These are phyloP conservation scores for Collichthys lucidus DNA, from an alignment of 2,113 vertebrate species.

Conservation along the genomic window DNA sequence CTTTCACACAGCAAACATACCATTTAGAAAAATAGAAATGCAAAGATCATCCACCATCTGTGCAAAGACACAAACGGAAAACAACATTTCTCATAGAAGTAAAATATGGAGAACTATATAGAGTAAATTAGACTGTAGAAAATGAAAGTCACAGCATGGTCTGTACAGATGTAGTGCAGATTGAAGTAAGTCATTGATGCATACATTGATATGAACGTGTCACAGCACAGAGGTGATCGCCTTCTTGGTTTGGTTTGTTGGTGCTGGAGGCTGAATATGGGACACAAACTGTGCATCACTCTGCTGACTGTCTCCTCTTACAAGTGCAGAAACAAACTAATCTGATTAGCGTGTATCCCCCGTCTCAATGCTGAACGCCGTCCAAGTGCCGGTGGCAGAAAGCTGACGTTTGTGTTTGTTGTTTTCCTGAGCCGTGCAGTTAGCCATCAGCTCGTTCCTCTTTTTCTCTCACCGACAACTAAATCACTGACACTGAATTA, in stretches of 20 bases:
- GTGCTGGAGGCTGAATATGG: constrained; percentile 52
- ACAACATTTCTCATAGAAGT: not conserved
- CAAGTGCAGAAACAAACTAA: constrained; percentile 74
- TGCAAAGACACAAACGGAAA: too few species aligned
- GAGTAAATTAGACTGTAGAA: too few species aligned
- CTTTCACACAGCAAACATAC: too few species aligned
- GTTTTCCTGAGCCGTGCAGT: constrained; percentile 14
- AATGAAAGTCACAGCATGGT: too few species aligned
- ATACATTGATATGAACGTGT: not conserved
- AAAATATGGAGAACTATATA: too few species aligned
- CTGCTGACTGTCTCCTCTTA: constrained; percentile 66
- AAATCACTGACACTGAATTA: constrained; percentile 23
- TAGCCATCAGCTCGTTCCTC: constrained; percentile 29
- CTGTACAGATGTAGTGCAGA: too few species aligned
- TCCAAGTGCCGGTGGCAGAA: constrained; percentile 60
- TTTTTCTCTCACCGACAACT: constrained; percentile 18
- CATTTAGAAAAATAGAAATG: too few species aligned
- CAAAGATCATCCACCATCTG: too few species aligned
- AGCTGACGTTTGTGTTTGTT: constrained; percentile 42
- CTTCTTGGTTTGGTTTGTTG: constrained; percentile 18
- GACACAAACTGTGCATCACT: constrained; percentile 40
- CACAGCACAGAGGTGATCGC: constrained; percentile 24
- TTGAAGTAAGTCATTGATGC: not conserved
- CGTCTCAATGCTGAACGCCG: constrained; percentile 50
- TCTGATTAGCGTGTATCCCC: constrained; percentile 64